Conservation (phyloP, 2,888 invertebrate genomes). For the Acholoe squamosa region DNA sequence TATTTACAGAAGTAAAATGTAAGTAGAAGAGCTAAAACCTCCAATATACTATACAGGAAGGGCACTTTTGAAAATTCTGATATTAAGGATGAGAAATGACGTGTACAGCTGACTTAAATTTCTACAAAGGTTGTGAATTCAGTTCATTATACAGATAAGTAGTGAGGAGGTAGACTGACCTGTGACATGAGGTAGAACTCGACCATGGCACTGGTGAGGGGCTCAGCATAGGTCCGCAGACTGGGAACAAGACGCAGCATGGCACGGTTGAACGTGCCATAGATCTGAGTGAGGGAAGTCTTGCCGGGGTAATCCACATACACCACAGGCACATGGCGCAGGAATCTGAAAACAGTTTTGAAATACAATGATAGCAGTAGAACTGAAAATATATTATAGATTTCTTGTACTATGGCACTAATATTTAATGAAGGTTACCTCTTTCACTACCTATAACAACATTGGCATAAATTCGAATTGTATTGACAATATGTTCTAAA, state of each 20-base stretch:
- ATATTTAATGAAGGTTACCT: too few species aligned
- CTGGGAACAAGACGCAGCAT: constrained; percentile 97
- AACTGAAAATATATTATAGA: too few species aligned
- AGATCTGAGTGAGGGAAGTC: constrained; percentile 97
- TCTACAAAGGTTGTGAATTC: neutral
- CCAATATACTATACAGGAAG: too few species aligned
- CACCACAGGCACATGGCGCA: constrained; percentile 97
- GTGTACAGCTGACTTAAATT: too few species aligned
- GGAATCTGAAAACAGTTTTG: constrained; percentile 81
- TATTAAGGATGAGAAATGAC: too few species aligned
- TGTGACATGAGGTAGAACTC: constrained; percentile 98
- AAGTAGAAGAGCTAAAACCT: neutral
- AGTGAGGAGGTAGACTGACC: constrained; percentile 76
- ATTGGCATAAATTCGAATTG: too few species aligned
- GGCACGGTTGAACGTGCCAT: constrained; percentile 98
- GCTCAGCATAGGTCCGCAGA: constrained; percentile 95
- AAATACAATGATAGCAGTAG: neutral
- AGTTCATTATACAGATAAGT: neutral
- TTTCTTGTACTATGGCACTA: too few species aligned
- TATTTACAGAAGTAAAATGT: constrained; percentile 13
- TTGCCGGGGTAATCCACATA: constrained; percentile 99
- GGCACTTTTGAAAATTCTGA: neutral
- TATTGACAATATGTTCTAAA: too few species aligned
- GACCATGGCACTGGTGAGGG: constrained; percentile 99
- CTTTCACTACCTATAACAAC: neutral